Evolutionary conservation across 2,113 vertebrate genomes (phyloP), one percentile per base, ranked within the genome.

Genomic region (Myiozetetes cayanensis): DNA sequence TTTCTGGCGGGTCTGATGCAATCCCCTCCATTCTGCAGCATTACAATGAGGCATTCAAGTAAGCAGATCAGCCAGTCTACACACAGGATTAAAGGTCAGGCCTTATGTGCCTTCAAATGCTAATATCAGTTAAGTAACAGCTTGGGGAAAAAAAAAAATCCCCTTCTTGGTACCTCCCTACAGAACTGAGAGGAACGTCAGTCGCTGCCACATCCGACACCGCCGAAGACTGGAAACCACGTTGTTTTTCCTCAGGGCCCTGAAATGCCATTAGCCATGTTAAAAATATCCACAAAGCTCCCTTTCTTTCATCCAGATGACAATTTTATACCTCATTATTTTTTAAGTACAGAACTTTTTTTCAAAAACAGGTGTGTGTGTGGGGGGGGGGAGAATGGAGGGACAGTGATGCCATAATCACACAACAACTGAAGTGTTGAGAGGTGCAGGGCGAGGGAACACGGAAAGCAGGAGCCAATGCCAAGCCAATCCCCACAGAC

Each of bases 81-180:
- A 24, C 81, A 41, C 4, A 63, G 96, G 78, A 94, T 87, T 95
- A 97, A 93, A 92, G 95, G 76, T 94, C 91, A 94, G n/a, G 94
- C 56, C 76, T 90, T 83, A 25, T 85, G 73, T 31, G 63, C 90
- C 91, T 96, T 93, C 89, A 96, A 88, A 96, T 81, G 70, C 67
- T 95, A 97, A 91, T 84, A 94, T 74, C 96, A 94, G 90, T 84
- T 91, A 86, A 94, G 72, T 82, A 95, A 95, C 62, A 94, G 91
- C 77, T 80, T 95, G 47, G 58, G 91, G 94, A 79, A 76, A 86
- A 76, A 86, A 49, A 52, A 52, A 52, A 52, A 90, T 65, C 53
- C 71, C 30, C 33, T 77, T 63, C 75, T 75, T 9, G 6, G 74
- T 67, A 90, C 96, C 89, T 53, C 78, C 56, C 73, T 53, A 19